Evolutionary conservation across 2,888 invertebrate genomes (phyloP), one percentile per base, ranked within the genome.

Genomic region (Oscheius onirici): DNA sequence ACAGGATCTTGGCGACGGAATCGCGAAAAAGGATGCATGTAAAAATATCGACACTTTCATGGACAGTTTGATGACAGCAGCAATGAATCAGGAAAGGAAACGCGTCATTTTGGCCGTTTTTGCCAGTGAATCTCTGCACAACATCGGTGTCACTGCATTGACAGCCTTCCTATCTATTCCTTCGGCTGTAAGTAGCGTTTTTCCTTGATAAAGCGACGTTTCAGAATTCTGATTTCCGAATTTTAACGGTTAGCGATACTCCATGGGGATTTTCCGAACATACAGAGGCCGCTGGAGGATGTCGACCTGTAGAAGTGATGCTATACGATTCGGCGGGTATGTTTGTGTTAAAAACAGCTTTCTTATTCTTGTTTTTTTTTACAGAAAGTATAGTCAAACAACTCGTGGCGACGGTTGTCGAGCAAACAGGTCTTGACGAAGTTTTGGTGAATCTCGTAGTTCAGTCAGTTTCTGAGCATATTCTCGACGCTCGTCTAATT

Each of bases 111-210:
- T 63, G 6, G 46, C 28, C 2, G 34, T 63, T 6, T 63, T 63
- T 28, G 46, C 15, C 34, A 20, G 26, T n/a, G 63, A 63, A 63
- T 44, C 44, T 28, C 49, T 63, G 11, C 49, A 20, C n/a, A 17
- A 15, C n/a, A 49, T 46, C 34, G 49, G 34, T n/a, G 17, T n/a
- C 46, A 17, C 49, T 22, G 24, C 26, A n/a, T n/a, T 49, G n/a
- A 28, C 63, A 15, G 63, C 63, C n/a, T 63, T 63, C 46, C 49
- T 63, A 10, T 24, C 63, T 28, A 63, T 63, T 49, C 63, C 63
- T 49, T 46, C 63, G 15, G 44, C 63, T 10, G 63, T 63, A 49
- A 49, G 46, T 8, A 46, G 3, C 44, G 13, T 10, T 44, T 40
- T 43, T 60, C 24, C 3, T 20, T 20, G 15, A 0, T 46, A 58